Percentiles rank a stretch among this genome's conserved stretches.
phyloP scores from a whole-genome alignment of 2,797 vertebrate genomes.

The Scomberomorus guttatus region DNA sequence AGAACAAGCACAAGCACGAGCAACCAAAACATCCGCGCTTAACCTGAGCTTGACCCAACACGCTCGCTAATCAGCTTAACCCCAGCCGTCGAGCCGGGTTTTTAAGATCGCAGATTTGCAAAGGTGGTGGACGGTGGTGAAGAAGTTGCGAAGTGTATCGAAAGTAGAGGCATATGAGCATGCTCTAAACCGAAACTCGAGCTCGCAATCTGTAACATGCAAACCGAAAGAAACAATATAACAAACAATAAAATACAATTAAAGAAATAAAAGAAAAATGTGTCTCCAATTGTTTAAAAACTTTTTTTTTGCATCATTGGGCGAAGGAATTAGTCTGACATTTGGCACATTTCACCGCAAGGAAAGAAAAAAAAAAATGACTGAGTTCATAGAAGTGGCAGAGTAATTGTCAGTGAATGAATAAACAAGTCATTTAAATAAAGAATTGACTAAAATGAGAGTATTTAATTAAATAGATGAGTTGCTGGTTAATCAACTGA shows the following conservation, averaged over 20 bases:
- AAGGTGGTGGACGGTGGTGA: neutral
- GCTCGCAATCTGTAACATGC: too few species aligned
- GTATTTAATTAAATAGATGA: constrained; percentile 18
- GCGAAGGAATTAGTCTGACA: constrained; percentile 2
- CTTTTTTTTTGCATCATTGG: neutral
- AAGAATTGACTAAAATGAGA: constrained; percentile 28
- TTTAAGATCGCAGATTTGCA: neutral
- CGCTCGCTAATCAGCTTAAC: constrained; percentile 24
- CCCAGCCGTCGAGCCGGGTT: neutral
- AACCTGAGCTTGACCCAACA: constrained; percentile 37
- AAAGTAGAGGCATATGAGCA: neutral
- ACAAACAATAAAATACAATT: too few species aligned
- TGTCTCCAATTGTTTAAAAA: too few species aligned
- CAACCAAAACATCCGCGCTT: constrained; percentile 34
- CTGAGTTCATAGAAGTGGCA: neutral
- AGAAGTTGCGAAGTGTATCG: neutral
- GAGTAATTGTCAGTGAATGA: constrained; percentile 2
- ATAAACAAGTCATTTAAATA: constrained; percentile 13
- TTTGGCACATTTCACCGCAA: neutral
- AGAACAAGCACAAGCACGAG: neutral
- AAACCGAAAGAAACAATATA: too few species aligned
- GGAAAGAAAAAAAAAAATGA: neutral
- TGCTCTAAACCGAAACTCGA: neutral
- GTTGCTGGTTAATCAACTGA: constrained; percentile 12
- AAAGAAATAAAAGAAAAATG: too few species aligned